A percentile compares a stretch with the other conserved stretches of the same genome.
Conservation (phyloP, 2,113 vertebrate species). For the Copsychus sechellarum region DNA sequence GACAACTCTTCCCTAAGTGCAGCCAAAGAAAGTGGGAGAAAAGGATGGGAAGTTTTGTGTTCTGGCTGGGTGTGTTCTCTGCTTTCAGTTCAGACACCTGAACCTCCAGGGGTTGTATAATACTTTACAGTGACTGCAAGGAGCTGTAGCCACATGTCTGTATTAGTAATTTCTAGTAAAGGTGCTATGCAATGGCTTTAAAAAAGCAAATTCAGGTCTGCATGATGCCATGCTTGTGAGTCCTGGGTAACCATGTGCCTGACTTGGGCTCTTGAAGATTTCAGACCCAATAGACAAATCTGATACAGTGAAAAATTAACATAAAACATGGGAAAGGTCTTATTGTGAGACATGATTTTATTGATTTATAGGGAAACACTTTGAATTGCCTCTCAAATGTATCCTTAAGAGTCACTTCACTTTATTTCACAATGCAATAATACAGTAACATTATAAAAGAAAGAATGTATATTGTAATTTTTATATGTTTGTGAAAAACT, state of each 20-base stretch:
- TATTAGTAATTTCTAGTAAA: not conserved
- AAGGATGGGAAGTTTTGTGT: not conserved
- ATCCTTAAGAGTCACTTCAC: not conserved
- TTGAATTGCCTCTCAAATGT: not conserved
- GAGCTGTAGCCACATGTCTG: slow-evolving; percentile 52
- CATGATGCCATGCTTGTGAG: not conserved
- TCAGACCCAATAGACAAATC: slow-evolving; percentile 75
- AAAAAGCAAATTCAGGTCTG: not conserved
- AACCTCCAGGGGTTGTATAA: slow-evolving; percentile 67
- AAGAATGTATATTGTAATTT: not conserved
- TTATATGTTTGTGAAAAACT: slow-evolving; percentile 8
- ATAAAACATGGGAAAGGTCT: not conserved
- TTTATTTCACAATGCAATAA: slow-evolving; percentile 3
- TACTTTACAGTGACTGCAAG: slow-evolving; percentile 74
- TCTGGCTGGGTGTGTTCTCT: not conserved
- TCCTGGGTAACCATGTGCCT: slow-evolving; percentile 66
- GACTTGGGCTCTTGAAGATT: slow-evolving; percentile 77
- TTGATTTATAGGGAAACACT: not conserved
- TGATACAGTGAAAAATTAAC: slow-evolving; percentile 48
- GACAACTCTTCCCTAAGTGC: not conserved
- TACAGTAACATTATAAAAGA: not conserved
- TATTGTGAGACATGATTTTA: not conserved
- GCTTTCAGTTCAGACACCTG: slow-evolving; percentile 64
- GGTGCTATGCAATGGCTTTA: slow-evolving; percentile 5
- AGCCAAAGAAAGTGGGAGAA: not conserved